These are phyloP conservation scores for Trematocara nigrifrons DNA, from an alignment of 2,113 vertebrate species.

Conservation along the genomic window DNA sequence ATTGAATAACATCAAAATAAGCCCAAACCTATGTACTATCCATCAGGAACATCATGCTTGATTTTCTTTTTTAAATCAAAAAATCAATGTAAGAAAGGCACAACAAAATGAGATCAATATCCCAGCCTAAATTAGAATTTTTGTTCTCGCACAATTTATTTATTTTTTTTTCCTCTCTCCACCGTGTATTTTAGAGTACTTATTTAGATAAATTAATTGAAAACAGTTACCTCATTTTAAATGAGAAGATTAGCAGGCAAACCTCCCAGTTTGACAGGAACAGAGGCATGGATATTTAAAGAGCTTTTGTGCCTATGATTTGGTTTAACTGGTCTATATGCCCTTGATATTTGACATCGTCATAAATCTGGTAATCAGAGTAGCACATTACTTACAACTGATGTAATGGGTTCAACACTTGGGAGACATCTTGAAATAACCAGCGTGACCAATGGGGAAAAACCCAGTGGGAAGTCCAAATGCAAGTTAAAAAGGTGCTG, in stretches of 20 bases:
- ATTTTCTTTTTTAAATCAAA: slow-evolving; percentile 34
- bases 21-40: slow-evolving; percentile 13
- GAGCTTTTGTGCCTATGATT: slow-evolving; percentile 71
- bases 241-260: slow-evolving; percentile 40
- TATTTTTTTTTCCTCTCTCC: not conserved
- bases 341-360: slow-evolving; percentile 75
- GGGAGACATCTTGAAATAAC: slow-evolving; percentile 44
- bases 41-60: slow-evolving; percentile 43
- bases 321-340: slow-evolving; percentile 67
- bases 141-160: slow-evolving; percentile 1
- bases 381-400: slow-evolving; percentile 31
- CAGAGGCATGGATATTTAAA: slow-evolving; percentile 56
- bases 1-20: slow-evolving; percentile 38
- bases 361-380: slow-evolving; percentile 68
- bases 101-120: slow-evolving; percentile 59
- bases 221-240: slow-evolving; percentile 33
- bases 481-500: slow-evolving; percentile 24
- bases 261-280: slow-evolving; percentile 45
- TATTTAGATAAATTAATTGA: slow-evolving; percentile 17
- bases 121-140: slow-evolving; percentile 29
- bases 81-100: slow-evolving; percentile 63
- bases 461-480: not conserved
- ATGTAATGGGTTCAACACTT: slow-evolving; percentile 41
- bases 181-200: not conserved
- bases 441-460: not conserved